A percentile compares a stretch with the other conserved stretches of the same genome.
These are phyloP conservation scores for Ophion slaviceki DNA, from an alignment of 2,888 invertebrate species.

Conservation along the genomic window DNA sequence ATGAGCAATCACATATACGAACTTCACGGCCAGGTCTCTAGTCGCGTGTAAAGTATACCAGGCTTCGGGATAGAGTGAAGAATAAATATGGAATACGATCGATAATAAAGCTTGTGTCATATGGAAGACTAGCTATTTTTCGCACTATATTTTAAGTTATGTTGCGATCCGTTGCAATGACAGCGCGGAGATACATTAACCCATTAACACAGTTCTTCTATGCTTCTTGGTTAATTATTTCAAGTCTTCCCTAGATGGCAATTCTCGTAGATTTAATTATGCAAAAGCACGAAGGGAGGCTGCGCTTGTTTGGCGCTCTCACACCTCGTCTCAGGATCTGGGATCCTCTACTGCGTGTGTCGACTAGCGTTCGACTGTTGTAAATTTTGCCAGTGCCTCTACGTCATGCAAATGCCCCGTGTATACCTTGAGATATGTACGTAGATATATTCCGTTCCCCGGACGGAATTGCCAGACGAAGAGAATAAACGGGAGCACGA, in stretches of 20 bases:
- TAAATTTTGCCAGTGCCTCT: background rate
- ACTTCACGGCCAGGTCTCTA: too few species aligned
- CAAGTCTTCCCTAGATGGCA: background rate
- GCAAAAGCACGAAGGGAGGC: slow-evolving; percentile 22
- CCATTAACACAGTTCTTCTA: background rate
- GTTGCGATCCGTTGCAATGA: too few species aligned
- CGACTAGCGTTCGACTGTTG: background rate
- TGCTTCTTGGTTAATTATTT: background rate
- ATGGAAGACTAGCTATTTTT: too few species aligned
- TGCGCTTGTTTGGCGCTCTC: background rate
- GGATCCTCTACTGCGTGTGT: background rate
- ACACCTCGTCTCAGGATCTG: slow-evolving; percentile 22
- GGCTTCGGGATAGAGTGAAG: too few species aligned
- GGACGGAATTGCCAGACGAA: slow-evolving; percentile 23
- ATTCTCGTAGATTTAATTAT: slow-evolving; percentile 10
- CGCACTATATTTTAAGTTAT: too few species aligned
- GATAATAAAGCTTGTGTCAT: too few species aligned
- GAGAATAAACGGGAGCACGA: slow-evolving; percentile 55
- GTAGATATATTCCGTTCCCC: slow-evolving; percentile 17
- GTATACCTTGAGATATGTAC: slow-evolving; percentile 28
- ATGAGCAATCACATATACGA: too few species aligned
- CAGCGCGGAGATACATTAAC: too few species aligned
- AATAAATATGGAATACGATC: too few species aligned
- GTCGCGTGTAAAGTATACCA: too few species aligned
- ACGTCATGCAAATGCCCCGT: background rate